Percentiles rank a stretch among this genome's conserved stretches.
These are phyloP conservation scores for Scopus umbretta DNA, from an alignment of 2,113 vertebrate species.

Conservation along the genomic window DNA sequence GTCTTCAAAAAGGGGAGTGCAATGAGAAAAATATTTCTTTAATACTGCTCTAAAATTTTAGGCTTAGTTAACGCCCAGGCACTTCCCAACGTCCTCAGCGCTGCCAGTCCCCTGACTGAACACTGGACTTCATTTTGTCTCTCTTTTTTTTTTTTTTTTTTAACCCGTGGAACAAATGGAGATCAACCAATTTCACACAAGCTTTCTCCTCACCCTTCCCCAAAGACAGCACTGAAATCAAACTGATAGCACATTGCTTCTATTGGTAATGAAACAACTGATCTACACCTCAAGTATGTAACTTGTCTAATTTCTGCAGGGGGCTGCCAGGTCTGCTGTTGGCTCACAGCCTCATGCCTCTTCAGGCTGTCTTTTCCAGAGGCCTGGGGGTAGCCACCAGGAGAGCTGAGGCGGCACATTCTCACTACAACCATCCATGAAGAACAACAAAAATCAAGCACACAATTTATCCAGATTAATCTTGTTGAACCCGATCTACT, in stretches of 20 bases:
- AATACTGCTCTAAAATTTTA: background rate
- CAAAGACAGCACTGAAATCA: background rate
- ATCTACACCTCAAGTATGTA: background rate
- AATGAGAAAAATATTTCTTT: background rate
- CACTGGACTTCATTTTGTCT: background rate
- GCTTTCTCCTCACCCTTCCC: background rate
- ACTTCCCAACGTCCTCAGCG: background rate
- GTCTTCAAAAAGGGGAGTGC: background rate
- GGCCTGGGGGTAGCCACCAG: background rate
- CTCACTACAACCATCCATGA: background rate
- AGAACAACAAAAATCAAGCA: background rate
- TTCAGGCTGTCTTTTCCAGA: background rate
- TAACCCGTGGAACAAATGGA: fast-evolving
- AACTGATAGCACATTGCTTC: background rate
- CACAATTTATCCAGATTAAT: background rate
- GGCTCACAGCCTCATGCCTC: background rate
- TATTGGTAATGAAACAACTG: background rate
- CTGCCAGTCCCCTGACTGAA: background rate
- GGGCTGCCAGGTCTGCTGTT: background rate
- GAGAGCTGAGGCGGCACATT: background rate
- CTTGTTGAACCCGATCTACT: background rate
- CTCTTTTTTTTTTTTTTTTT: background rate
- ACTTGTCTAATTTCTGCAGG: background rate
- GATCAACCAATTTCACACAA: background rate
- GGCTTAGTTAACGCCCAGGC: background rate